These are phyloP conservation scores for Corydoras maculifer DNA, from an alignment of 2,113 vertebrate species.

Conservation along the genomic window DNA sequence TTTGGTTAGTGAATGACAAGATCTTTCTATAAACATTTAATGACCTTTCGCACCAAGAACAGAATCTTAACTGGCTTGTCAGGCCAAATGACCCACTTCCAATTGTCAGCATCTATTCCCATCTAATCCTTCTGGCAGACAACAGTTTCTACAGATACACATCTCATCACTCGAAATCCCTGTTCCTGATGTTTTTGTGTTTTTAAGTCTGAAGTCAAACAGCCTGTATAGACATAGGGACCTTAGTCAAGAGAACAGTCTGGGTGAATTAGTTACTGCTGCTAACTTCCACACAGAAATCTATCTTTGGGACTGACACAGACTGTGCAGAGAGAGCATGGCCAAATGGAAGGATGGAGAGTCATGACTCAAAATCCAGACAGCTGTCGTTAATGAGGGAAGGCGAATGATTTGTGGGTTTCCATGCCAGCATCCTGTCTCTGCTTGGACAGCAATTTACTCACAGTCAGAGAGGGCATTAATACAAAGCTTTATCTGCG, in stretches of 20 bases:
- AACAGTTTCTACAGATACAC: conserved; percentile 1
- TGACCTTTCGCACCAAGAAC: not conserved
- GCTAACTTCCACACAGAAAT: conserved; percentile 19
- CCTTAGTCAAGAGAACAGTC: not conserved
- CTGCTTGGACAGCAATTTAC: conserved; percentile 30
- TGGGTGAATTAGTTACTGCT: conserved; percentile 21
- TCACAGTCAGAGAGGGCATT: conserved; percentile 18
- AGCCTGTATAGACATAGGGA: conserved; percentile 5
- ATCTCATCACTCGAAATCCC: conserved; percentile 17
- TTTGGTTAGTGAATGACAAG: not conserved
- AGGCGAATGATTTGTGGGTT: conserved; percentile 25
- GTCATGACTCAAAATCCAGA: conserved; percentile 57
- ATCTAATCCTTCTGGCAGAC: conserved; percentile 10
- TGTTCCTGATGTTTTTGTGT: not conserved
- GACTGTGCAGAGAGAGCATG: conserved; percentile 49
- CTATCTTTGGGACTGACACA: conserved; percentile 28
- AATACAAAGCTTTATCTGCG: conserved; percentile 18
- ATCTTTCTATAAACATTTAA: not conserved
- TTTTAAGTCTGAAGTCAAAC: not conserved
- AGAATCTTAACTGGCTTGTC: conserved; percentile 21
- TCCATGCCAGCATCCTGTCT: conserved; percentile 19
- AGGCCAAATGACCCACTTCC: conserved; percentile 18
- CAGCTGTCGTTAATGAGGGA: conserved; percentile 62
- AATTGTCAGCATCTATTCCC: conserved; percentile 2
- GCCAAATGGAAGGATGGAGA: conserved; percentile 62